Conservation (phyloP, 2,113 vertebrate species). For the Pandion haliaetus region DNA sequence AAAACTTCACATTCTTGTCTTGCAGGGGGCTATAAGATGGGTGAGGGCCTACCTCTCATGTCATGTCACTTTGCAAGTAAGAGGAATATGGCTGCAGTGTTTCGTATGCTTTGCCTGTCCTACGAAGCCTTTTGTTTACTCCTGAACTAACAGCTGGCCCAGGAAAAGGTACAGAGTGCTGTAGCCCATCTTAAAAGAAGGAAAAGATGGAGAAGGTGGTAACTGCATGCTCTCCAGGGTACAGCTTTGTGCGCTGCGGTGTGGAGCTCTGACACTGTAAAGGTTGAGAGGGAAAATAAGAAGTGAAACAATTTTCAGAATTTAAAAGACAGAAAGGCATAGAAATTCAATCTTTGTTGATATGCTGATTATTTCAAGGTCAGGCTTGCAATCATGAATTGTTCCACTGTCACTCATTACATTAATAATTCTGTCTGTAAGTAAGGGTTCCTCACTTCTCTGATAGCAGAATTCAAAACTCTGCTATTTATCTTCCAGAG, state of each 20-base stretch:
- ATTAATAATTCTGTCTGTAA: not conserved
- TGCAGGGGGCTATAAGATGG: not conserved
- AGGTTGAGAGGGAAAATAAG: not conserved
- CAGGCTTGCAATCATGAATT: not conserved
- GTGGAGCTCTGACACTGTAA: not conserved
- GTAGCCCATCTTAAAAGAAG: not conserved
- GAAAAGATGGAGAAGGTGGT: not conserved
- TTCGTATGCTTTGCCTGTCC: not conserved
- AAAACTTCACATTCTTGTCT: not conserved
- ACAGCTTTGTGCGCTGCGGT: not conserved
- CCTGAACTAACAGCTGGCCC: not conserved
- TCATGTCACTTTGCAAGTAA: not conserved
- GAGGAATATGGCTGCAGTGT: not conserved
- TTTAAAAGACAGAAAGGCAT: not conserved
- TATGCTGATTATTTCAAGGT: not conserved
- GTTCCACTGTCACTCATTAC: rapidly evolving
- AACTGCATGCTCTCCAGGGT: not conserved
- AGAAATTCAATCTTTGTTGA: not conserved
- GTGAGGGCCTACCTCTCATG: not conserved
- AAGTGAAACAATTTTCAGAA: not conserved
- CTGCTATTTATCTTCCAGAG: not conserved
- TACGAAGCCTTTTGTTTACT: not conserved
- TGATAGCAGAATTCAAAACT: not conserved
- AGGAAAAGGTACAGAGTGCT: not conserved
- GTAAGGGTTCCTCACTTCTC: not conserved